Percentiles rank a stretch among this genome's conserved stretches.
These are phyloP conservation scores for Atrichornis clamosus DNA, from an alignment of 2,113 vertebrate genomes.

Conservation along the genomic window DNA sequence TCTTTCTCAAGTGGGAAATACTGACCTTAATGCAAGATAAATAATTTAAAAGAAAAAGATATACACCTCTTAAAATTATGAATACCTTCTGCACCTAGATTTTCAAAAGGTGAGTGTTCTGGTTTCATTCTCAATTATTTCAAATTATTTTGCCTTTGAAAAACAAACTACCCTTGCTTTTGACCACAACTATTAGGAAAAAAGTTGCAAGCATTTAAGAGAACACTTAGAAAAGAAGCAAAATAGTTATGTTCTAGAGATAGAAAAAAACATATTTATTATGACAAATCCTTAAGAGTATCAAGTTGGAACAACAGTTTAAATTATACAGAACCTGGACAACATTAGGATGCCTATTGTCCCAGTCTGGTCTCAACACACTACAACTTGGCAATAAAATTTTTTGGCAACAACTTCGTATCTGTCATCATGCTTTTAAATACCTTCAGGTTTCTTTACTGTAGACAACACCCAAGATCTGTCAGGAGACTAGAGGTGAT, in stretches of 20 bases:
- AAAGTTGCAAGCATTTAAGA: neutral
- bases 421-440: neutral
- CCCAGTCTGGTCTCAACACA: neutral
- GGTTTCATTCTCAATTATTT: neutral
- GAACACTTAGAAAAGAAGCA: neutral
- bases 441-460: neutral
- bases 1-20: neutral
- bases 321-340: neutral
- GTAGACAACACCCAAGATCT: neutral
- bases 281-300: neutral
- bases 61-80: neutral
- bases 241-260: neutral
- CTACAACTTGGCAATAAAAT: neutral
- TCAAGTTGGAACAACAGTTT: neutral
- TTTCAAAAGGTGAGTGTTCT: neutral
- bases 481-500: neutral
- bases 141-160: neutral
- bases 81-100: neutral
- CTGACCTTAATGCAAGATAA: neutral
- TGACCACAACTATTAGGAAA: neutral
- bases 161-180: neutral
- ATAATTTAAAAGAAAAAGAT: neutral
- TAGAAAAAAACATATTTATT: neutral
- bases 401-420: neutral
- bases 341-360: neutral